Evolutionary conservation across 2,797 vertebrate species (phyloP).

Genomic region (Lithobates pipiens): DNA sequence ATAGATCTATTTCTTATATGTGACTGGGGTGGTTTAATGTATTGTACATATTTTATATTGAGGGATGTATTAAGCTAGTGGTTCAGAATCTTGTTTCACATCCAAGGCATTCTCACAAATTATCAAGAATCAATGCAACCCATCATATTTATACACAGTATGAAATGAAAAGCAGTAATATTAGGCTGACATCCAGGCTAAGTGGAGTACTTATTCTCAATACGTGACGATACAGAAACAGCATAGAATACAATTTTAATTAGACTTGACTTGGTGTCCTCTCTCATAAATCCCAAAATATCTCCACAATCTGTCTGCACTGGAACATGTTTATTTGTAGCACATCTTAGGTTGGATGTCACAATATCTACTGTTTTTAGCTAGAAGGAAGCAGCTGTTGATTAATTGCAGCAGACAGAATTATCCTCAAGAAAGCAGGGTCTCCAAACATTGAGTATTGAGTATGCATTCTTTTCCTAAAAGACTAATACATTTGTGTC

Average conservation of each 20-base stretch:
- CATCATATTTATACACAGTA: neutral
- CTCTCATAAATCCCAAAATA: constrained; percentile 28
- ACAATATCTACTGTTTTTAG: constrained; percentile 28
- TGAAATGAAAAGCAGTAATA: neutral
- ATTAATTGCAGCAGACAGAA: constrained; percentile 40
- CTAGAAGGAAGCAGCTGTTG: constrained; percentile 40
- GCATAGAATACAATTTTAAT: constrained; percentile 11
- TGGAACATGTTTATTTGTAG: constrained; percentile 22
- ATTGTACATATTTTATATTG: too few relatives aligned
- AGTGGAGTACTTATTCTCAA: neutral
- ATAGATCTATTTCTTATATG: too few relatives aligned
- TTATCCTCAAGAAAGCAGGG: constrained; percentile 33
- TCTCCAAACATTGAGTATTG: neutral
- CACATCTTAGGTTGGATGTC: constrained; percentile 21
- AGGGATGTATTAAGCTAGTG: neutral
- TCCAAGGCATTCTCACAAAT: neutral
- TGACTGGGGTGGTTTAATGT: too few relatives aligned
- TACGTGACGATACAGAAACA: neutral
- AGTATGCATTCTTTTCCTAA: neutral
- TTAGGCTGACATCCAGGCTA: neutral
- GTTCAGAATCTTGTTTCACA: neutral
- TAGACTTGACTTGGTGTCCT: constrained; percentile 34
- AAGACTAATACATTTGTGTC: neutral
- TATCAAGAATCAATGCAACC: neutral
- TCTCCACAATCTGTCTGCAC: constrained; percentile 9